These are phyloP conservation scores for Acanthococcus lagerstroemiae DNA, from an alignment of 2,888 invertebrate species.

Conservation along the genomic window DNA sequence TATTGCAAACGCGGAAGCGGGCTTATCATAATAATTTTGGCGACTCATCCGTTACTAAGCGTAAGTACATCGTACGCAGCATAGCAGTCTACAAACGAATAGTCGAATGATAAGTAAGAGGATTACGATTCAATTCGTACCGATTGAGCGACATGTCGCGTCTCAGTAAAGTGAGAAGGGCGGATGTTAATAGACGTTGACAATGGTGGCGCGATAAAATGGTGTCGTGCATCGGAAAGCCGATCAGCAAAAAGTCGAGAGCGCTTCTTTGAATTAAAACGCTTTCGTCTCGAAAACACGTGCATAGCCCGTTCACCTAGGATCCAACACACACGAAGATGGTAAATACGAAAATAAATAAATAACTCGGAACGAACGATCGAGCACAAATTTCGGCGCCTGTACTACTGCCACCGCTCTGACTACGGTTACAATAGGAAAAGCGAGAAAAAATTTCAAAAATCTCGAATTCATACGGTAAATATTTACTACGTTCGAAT, in stretches of 20 bases:
- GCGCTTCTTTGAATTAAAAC: constrained; percentile 77
- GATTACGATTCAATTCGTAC: constrained; percentile 41
- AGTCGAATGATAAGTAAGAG: too few relatives aligned
- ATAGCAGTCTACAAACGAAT: too few relatives aligned
- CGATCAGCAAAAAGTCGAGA: constrained; percentile 68
- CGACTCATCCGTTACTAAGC: too few relatives aligned
- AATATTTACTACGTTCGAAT: too few relatives aligned
- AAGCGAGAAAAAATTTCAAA: too few relatives aligned
- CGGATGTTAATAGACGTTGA: constrained; percentile 60
- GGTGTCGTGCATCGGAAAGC: constrained; percentile 74
- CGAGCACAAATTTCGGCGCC: too few relatives aligned
- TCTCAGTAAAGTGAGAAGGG: constrained; percentile 62
- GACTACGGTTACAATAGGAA: too few relatives aligned
- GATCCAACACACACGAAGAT: constrained; percentile 32
- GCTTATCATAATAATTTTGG: too few relatives aligned
- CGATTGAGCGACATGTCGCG: constrained; percentile 84
- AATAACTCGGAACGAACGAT: neutral
- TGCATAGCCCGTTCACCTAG: constrained; percentile 64
- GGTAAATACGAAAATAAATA: neutral
- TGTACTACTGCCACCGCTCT: too few relatives aligned
- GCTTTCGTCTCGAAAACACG: constrained; percentile 66
- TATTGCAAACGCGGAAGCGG: too few relatives aligned
- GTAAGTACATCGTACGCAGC: too few relatives aligned
- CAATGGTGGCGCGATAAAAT: constrained; percentile 59
- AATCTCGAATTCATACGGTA: too few relatives aligned